Evolutionary conservation across 2,888 invertebrate genomes (phyloP), one percentile per base, ranked within the genome.

Genomic region (Cerceris ruficornis): DNA sequence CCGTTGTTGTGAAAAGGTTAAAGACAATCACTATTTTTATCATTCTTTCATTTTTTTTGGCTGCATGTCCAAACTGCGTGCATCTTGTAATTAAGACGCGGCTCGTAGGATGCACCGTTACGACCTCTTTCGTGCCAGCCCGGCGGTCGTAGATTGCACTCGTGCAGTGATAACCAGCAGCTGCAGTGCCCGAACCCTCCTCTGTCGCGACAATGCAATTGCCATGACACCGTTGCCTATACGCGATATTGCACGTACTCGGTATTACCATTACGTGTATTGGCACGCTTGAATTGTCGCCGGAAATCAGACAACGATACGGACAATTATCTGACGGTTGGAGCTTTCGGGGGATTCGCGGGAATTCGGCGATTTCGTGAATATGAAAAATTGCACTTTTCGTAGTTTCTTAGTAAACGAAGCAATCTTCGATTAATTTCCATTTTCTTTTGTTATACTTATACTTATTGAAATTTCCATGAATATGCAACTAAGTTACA

Each of bases 91-190:
- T 85, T 85, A 85, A 81, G 85, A 85, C 75, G 79, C 80, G 60
- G 80, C 61, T 57, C 67, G 73, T 80, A 73, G 76, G 79, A 81
- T 74, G 75, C 75, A 69, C 76, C 76, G 81, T 85, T 83, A 82
- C 74, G 69, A 72, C 67, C 71, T 58, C 60, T 74, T 81, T 74
- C 57, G 69, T 60, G 57, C 49, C 69, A 49, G 61, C 17, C 68
- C 69, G 46, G 67, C 69, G 60, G 70, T 76, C 81, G 78, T 85
- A 82, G 82, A 75, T 83, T 69, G 74, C 86, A 86, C 82, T 87
- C 80, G 87, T 71, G 88, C 86, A 88, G 87, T 89, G 89, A 90
- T 90, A 90, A 90, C 87, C 88, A 80, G 83, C 90, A 90, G 89
- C 90, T 89, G 90, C 88, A 88, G 70, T 86, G 65, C 55, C 49